These are phyloP conservation scores for Agonum fuliginosum DNA, from an alignment of 2,888 invertebrate genomes.

Conservation along the genomic window DNA sequence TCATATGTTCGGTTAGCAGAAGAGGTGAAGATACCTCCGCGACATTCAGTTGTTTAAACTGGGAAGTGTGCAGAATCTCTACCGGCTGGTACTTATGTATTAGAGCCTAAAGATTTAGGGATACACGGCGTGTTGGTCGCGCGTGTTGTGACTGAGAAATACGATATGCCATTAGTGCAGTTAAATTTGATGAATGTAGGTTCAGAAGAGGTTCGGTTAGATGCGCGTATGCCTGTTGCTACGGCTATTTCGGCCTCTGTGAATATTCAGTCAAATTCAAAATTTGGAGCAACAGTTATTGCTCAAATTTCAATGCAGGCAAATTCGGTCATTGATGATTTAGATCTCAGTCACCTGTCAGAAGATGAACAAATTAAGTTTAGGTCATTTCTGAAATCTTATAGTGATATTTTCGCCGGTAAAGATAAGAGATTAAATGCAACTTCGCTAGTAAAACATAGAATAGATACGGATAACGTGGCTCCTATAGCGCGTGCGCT, in stretches of 20 bases:
- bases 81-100: background rate
- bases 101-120: slow-evolving; percentile 2
- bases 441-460: slow-evolving; percentile 46
- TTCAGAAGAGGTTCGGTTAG: background rate
- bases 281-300: too few relatives aligned
- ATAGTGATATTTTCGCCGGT: slow-evolving; percentile 37
- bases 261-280: background rate
- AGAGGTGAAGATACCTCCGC: background rate
- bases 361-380: slow-evolving; percentile 10
- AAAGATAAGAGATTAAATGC: slow-evolving; percentile 54
- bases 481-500: background rate
- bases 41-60: background rate
- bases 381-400: slow-evolving; percentile 1
- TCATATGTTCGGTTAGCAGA: background rate
- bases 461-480: background rate
- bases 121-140: slow-evolving; percentile 5
- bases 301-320: background rate
- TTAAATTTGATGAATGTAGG: slow-evolving; percentile 9
- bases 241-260: background rate
- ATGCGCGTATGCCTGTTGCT: background rate
- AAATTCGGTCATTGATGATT: background rate
- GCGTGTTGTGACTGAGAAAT: background rate
- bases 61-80: background rate
- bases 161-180: background rate
- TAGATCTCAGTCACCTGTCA: background rate